Percentiles rank a stretch among this genome's conserved stretches.
Evolutionary conservation across 1,140 invertebrate species (phyloP).

Genomic region (Trichonephila inaurata): DNA sequence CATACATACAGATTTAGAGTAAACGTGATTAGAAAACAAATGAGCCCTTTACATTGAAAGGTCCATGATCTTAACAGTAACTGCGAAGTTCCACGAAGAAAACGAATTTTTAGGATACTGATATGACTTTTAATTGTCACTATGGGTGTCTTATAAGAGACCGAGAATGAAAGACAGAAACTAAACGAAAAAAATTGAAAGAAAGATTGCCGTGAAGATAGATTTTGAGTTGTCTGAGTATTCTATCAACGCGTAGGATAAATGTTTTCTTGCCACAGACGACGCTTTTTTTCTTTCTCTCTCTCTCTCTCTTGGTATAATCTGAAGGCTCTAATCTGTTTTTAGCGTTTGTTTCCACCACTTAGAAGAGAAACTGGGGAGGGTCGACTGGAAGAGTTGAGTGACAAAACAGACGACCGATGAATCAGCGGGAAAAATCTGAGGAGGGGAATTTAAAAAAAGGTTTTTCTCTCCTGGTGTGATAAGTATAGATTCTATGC

Average conservation of each 20-base stretch:
- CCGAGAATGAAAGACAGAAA: neutral
- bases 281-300: neutral
- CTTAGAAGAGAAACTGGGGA: slow-evolving; percentile 44
- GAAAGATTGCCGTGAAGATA: slow-evolving; percentile 40
- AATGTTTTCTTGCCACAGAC: slow-evolving; percentile 65
- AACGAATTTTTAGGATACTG: neutral
- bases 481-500: slow-evolving; percentile 56
- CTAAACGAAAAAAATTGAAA: neutral
- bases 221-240: slow-evolving; percentile 47
- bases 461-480: slow-evolving; percentile 42
- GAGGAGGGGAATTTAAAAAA: slow-evolving; percentile 44
- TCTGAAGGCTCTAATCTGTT: slow-evolving; percentile 71
- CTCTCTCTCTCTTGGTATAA: slow-evolving; percentile 5
- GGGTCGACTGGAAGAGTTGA: slow-evolving; percentile 50
- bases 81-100: neutral
- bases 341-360: slow-evolving; percentile 75
- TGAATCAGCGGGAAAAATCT: slow-evolving; percentile 72
- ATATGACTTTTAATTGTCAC: slow-evolving; percentile 4
- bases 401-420: slow-evolving; percentile 74
- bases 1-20: no score
- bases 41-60: no score
- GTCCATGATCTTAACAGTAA: neutral
- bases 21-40: no score
- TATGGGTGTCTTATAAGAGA: neutral
- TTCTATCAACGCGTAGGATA: slow-evolving; percentile 71